Evolutionary conservation across 1,140 invertebrate species (phyloP), one percentile per base, ranked within the genome.

Genomic region (Elysia chlorotica): DNA sequence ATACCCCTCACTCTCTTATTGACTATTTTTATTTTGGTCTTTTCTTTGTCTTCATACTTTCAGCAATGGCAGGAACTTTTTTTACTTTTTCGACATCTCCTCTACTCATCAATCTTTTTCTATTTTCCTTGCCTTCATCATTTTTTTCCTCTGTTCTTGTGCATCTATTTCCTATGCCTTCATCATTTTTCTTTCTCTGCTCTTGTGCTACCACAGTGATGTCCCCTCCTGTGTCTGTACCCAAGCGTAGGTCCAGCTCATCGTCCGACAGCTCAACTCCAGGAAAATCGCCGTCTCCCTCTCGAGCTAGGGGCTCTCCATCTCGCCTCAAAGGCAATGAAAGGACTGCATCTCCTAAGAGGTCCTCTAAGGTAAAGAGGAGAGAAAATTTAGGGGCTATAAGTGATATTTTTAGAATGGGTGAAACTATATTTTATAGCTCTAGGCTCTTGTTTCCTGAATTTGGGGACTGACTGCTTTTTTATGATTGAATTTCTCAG

Each of bases 201-300:
- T 63, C 6, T 33, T 21, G 21, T 33, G 28, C 35, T 4, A 3
- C 30, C 1, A n/a, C 36, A 71, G 67, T 23, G 6, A 53, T 71
- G 57, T 85, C 85, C 48, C 83, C 85, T 4, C 87, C 87, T 36
- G 86, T 88, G 10, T 82, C 86, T 61, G 85, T 88, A 6, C 86
- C 87, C 28, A 76, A 77, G 31, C 76, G 82, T 74, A 82, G 78
- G 63, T 81, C 79, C 30, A 83, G 81, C 56, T 79, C 79, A 61
- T 83, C 81, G 1, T 81, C 82, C 62, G 84, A 81, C 57, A 79
- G 77, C 48, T 80, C 82, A 23, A 80, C 85, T 10, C 82, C 82
- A 14, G 76, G 78, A 23, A 83, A 81, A 72, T 74, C 79, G 56
- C 76, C 83, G n/a, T n/a, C n/a, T n/a, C n/a, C n/a, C n/a, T n/a